Evolutionary conservation across 2,888 invertebrate genomes (phyloP), one percentile per base, ranked within the genome.

Genomic region (Neria commutata): DNA sequence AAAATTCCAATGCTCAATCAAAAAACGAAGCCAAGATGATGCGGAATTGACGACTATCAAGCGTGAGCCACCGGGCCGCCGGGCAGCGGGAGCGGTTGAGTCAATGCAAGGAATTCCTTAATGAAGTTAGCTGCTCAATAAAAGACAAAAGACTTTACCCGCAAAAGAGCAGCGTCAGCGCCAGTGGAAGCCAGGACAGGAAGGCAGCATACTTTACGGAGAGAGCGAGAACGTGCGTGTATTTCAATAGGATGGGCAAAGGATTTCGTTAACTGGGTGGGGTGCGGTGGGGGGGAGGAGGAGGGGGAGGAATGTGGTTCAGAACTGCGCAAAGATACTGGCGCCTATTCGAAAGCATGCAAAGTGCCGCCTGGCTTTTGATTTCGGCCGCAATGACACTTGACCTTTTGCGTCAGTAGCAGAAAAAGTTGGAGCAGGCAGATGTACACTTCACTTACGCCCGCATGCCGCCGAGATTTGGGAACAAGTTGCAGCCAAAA

Each of bases 41-140:
- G 6, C 21, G 21, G 42, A 19, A 42, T 19, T 42, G n/a, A n/a
- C 42, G 21, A 42, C 6, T 19, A 6, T 8, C 29, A 29, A 29
- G 6, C n/a, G n/a, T n/a, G n/a, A n/a, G 6, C 29, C 17, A 42
- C 3, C 42, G 19, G 6, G 14, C 3, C 6, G 21, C 17, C 14
- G 14, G 6, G 42, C 6, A 37, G 11, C 29, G 37, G n/a, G 37
- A n/a, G n/a, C 3, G 42, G 21, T 8, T 29, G n/a, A 60, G 48
- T 56, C 52, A 60, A 74, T 75, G 66, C 56, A 24, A 59, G 69
- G 73, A 71, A 74, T 74, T 73, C 73, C 67, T 69, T 75, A 74
- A 74, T 74, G 71, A 74, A 73, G 68, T 71, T 64, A 54, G 56
- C 62, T 34, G 54, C 26, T 40, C 23, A 10, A 34, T 60, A 62